Percentiles rank a stretch among this genome's conserved stretches.
These are phyloP conservation scores for Planiliza haematocheilus DNA, from an alignment of 2,113 vertebrate genomes.

Conservation along the genomic window DNA sequence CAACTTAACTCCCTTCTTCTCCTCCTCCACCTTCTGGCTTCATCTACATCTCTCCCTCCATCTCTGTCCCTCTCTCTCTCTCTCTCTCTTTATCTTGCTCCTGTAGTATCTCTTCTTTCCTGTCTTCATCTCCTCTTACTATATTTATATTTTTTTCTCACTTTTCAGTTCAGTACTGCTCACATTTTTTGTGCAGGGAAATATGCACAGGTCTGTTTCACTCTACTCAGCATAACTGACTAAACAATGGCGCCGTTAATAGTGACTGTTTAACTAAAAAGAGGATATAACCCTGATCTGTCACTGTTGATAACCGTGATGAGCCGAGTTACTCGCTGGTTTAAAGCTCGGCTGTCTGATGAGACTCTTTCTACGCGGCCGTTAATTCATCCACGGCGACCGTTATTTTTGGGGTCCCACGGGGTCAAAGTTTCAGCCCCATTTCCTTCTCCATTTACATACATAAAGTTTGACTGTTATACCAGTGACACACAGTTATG, in stretches of 20 bases:
- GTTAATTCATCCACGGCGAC: constrained; percentile 8
- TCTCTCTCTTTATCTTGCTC: constrained; percentile 25
- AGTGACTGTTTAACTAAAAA: constrained; percentile 33
- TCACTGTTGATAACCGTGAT: constrained; percentile 38
- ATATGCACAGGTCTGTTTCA: constrained; percentile 2
- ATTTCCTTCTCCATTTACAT: constrained; percentile 55
- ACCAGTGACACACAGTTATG: constrained; percentile 43
- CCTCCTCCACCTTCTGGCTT: constrained; percentile 75
- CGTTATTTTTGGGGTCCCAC: constrained; percentile 42
- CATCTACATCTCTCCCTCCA: constrained; percentile 66
- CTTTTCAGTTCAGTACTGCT: not conserved
- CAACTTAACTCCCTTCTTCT: constrained; percentile 79
- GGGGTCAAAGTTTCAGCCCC: constrained; percentile 46
- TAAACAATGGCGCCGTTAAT: constrained; percentile 38
- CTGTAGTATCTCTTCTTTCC: constrained; percentile 8
- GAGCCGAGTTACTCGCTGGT: constrained; percentile 18
- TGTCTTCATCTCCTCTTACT: constrained; percentile 6
- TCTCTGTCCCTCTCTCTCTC: constrained; percentile 31
- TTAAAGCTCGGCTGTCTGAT: constrained; percentile 23
- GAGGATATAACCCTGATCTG: constrained; percentile 28
- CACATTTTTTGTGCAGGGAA: constrained; percentile 5
- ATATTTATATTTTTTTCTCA: not conserved
- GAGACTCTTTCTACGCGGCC: not conserved
- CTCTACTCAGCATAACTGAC: constrained; percentile 25
- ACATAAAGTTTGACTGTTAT: constrained; percentile 48